Evolutionary conservation across 2,888 invertebrate genomes (phyloP), one percentile per base, ranked within the genome.

Genomic region (Liodrosophila aerea): DNA sequence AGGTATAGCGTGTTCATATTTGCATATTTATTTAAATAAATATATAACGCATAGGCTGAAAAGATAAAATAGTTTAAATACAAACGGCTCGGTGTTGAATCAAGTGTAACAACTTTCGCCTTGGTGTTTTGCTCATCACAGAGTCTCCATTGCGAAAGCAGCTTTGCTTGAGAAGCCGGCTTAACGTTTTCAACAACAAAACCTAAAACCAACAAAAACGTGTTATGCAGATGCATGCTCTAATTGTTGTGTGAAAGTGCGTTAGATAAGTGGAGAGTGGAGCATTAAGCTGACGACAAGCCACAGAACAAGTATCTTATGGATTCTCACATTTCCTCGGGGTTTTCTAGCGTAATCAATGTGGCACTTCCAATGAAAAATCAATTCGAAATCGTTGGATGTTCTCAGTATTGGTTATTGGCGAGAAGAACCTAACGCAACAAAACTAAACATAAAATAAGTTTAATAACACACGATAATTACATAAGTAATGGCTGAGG

Each of bases 351-450:
- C 86, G 86, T 89, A 88, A 87, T 87, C 90, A 90, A 90, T 90
- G 89, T 88, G 90, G 89, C 88, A 87, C 87, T 80, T 90, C 90
- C 90, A 90, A 90, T 86, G 85, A 83, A 76, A 75, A 85, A 80
- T 78, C 76, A 86, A 87, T 86, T 74, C 64, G 74, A 81, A 85
- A 82, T 87, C 87, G 87, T 90, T 91, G 90, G 90, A 89, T 88
- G 89, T 87, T 87, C 88, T 88, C 89, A 88, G 86, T 89, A 90
- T 91, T 90, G 91, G 90, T 81, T 88, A 87, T 89, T 88, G 86
- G 87, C 86, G 85, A 88, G 89, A 88, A 66, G 64, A 75, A 76
- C 75, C 77, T 87, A 73, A 65, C 58, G 47, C 82, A 85, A 81
- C 86, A 60, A 52, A 58, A 40, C 22, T n/a, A 2, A 11, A 39